Percentiles rank a stretch among this genome's conserved stretches.
Conservation (phyloP, 2,113 vertebrate genomes). For the mouse (Mus musculus) region GRCm39 chr1:55987001-55987500, state of each 20-base stretch:
- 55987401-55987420: constrained; percentile 83
- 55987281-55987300: constrained; percentile 92
- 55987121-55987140: constrained; percentile 92
- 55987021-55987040: constrained; percentile 94
- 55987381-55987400: constrained; percentile 84
- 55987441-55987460: constrained; percentile 92
- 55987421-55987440: constrained; percentile 90
- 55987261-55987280: constrained; percentile 93
- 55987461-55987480: constrained; percentile 89
- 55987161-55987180: constrained; percentile 94
- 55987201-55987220: constrained; percentile 94
- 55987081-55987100: constrained; percentile 95
- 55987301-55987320: constrained; percentile 91
- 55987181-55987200: constrained; percentile 94
- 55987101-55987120: constrained; percentile 94
- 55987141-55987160: constrained; percentile 93
- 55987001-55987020: constrained; percentile 95
- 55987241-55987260: constrained; percentile 92
- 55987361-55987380: constrained; percentile 85
- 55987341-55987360: constrained; percentile 92
- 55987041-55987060: constrained; percentile 96
- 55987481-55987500: constrained; percentile 83
- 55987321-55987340: constrained; percentile 91
- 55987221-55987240: constrained; percentile 94
- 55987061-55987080: constrained; percentile 95